Base-by-base conservation (phyloP, 2,113 vertebrate genomes). In the Noctilio leporinus region DNA sequence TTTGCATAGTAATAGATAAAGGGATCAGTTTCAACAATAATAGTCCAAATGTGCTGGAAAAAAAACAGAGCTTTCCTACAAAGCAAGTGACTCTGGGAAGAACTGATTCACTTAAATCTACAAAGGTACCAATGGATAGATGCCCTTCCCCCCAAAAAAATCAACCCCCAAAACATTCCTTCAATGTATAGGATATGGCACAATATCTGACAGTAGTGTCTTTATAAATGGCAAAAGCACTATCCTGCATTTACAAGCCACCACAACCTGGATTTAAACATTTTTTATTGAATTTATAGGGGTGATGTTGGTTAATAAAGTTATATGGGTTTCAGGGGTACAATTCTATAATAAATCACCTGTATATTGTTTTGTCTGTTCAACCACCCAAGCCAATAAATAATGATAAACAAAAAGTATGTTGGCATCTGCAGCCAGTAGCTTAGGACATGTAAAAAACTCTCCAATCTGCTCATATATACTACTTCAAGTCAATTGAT, bases 161-260 rank as follows among this genome's bases (percentile, higher is more conserved):
- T 30, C 89, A 70, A 72, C 35, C 15, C 4, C 3, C 16, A 86
- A 86, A 62, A 53, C 38, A n/a, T 69, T 78, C 64, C 78, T 20
- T 95, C 19, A 76, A 85, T 7, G 73, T 62, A 86, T 22, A 91
- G 55, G 43, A 65, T 72, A 83, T 20, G 28, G 20, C 3, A 35
- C 62, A 84, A 16, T 88, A 91, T 85, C n/a, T 94, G 77, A 94
- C 55, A 93, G 55, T 53, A 92, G 4, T 75, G 30, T 55, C 45
- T 77, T 78, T 80, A 75, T 53, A 91, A 84, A 92, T 9, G 53
- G 64, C 51, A 95, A 97, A 94, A 95, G 64, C 7, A 75, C 53
- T 9, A 85, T 65, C 51, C 55, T 93, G 4, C 78, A 57, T 40
- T 86, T 87, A 38, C 30, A 94, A 83, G 22, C 20, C 3, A 87